A percentile compares a stretch with the other conserved stretches of the same genome.
phyloP scores from a whole-genome alignment of 2,888 invertebrate species.

The Agrotis ipsilon region DNA sequence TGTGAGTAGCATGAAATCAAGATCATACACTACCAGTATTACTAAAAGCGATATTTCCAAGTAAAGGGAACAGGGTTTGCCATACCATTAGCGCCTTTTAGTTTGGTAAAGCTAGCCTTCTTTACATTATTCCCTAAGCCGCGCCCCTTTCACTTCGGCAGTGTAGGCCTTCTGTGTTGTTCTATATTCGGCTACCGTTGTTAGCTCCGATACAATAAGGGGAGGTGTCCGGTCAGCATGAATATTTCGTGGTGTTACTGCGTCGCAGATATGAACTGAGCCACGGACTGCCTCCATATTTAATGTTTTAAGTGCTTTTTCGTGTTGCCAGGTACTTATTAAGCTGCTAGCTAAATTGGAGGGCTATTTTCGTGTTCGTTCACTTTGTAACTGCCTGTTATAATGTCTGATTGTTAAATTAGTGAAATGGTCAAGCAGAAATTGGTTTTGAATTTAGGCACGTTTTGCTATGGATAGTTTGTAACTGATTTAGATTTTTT shows the following conservation, averaged over 20 bases:
- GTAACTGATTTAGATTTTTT: background rate
- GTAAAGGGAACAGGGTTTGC: no score
- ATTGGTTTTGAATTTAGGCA: background rate
- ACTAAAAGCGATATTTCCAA: no score
- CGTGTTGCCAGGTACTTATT: constrained; percentile 74
- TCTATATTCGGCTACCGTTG: constrained; percentile 33
- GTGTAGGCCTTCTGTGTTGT: background rate
- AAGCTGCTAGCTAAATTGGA: constrained; percentile 61
- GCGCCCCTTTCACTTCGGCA: no score
- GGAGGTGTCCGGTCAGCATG: constrained; percentile 62
- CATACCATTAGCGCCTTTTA: no score
- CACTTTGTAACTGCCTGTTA: constrained; percentile 58
- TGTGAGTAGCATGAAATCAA: background rate
- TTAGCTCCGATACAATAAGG: constrained; percentile 62
- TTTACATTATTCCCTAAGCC: no score
- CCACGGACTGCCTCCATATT: constrained; percentile 80
- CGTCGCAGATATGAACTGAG: constrained; percentile 73
- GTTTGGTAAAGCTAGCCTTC: no score
- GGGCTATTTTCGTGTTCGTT: constrained; percentile 60
- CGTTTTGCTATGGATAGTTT: background rate
- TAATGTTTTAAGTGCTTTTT: constrained; percentile 87
- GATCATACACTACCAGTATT: no score
- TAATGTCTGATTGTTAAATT: constrained; percentile 51
- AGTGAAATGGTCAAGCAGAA: constrained; percentile 18
- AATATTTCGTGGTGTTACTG: constrained; percentile 70